Base-by-base conservation (phyloP, 1,140 invertebrate genomes). In the Acromyrmex heyeri region DNA sequence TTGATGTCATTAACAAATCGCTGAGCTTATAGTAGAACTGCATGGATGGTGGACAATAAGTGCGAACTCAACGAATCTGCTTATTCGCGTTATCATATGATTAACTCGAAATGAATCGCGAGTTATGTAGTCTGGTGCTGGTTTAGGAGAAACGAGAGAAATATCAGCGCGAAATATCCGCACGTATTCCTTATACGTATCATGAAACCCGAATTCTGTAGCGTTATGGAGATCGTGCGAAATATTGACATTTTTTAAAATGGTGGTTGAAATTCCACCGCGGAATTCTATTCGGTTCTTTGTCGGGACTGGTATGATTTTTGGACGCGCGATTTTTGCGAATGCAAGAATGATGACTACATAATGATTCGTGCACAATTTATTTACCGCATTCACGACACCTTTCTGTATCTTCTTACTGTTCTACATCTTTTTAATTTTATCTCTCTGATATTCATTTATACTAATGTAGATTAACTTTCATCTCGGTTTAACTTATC, bases 201-300 rank as follows among this genome's bases (percentile, higher is more conserved):
- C 21, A 16, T 21, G 38, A 69, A 48, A 69, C 24, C 21, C 3
- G 12, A 69, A 69, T 50, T 69, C 38, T 38, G 27, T 12, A 30
- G 18, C 62, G 62, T 44, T 18, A 44, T 7, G 64, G n/a, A 6
- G 64, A 67, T 67, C n/a, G 10, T 34, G 64, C 34, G n/a, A 6
- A 38, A 38, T 38, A 69, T 48, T n/a, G 38, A 14, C 38, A 16
- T 69, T 69, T 69, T 38, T 69, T 69, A 18, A 69, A 69, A 69
- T 50, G 21, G 65, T 50, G 12, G 14, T 21, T 3, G 64, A n/a
- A 62, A 67, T 67, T 3, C 8, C 34, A 10, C 10, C 34, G 64
- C 38, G 38, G 5, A 14, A 69, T 69, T 67, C 34, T 14, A 38
- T 16, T 61, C 67, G 24, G 16, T 34, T 1, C 12, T 50, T 50